Percentiles rank a stretch among this genome's conserved stretches.
phyloP scores from a whole-genome alignment of 2,888 invertebrate genomes.

The Agrotis exclamationis region DNA sequence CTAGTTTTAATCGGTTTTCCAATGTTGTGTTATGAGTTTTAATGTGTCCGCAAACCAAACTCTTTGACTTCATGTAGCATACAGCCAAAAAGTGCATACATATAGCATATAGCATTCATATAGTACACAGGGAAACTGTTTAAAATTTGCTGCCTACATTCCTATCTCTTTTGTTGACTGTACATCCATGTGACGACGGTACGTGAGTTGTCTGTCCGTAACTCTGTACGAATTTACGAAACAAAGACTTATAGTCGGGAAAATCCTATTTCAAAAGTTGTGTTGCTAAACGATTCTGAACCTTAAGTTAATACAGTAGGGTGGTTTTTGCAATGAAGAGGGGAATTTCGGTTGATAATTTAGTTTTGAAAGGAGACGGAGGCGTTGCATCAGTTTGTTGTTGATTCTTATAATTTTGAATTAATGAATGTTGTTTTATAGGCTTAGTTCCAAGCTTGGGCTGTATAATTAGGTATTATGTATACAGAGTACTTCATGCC shows the following conservation, averaged over 20 bases:
- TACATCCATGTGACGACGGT: constrained; percentile 59
- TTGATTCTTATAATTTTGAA: constrained; percentile 65
- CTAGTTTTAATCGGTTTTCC: too few relatives aligned
- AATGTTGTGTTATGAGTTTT: too few relatives aligned
- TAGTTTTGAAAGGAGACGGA: constrained; percentile 68
- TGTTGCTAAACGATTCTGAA: constrained; percentile 32
- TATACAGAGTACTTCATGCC: neutral
- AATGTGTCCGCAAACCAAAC: too few relatives aligned
- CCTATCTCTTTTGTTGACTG: too few relatives aligned
- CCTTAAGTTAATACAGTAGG: constrained; percentile 26
- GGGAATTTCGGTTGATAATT: constrained; percentile 67
- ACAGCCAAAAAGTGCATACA: too few relatives aligned
- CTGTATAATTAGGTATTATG: neutral
- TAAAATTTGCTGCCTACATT: too few relatives aligned
- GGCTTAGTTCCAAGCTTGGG: constrained; percentile 25
- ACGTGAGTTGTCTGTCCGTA: constrained; percentile 67
- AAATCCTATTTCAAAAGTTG: constrained; percentile 60
- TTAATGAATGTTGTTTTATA: constrained; percentile 50
- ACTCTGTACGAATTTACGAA: constrained; percentile 71
- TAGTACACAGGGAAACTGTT: too few relatives aligned
- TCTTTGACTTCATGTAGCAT: too few relatives aligned
- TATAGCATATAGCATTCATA: too few relatives aligned
- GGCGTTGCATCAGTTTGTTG: constrained; percentile 64
- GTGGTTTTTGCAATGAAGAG: constrained; percentile 23
- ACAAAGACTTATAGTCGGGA: constrained; percentile 71